phyloP scores from a whole-genome alignment of 2,888 invertebrate genomes.

The Phlogophora meticulosa region DNA sequence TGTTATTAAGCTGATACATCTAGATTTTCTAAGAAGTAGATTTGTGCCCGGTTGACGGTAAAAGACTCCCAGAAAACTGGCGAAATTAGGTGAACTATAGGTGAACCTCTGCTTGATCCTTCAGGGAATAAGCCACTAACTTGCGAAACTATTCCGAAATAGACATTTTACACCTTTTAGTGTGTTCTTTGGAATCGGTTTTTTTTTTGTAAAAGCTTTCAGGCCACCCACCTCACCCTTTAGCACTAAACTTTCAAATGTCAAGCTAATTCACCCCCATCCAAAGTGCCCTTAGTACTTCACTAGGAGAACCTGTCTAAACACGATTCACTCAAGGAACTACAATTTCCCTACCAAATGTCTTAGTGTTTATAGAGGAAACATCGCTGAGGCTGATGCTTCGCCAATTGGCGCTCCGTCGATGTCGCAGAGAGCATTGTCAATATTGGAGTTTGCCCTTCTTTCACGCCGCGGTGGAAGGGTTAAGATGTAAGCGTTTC shows the following conservation, averaged over 20 bases:
- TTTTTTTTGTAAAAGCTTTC: too few relatives aligned
- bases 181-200: too few relatives aligned
- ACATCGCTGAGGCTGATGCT: slow-evolving; percentile 72
- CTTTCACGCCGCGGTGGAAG: slow-evolving; percentile 55
- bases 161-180: too few relatives aligned
- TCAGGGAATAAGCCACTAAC: too few relatives aligned
- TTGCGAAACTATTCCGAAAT: too few relatives aligned
- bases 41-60: too few relatives aligned
- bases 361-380: slow-evolving; percentile 78
- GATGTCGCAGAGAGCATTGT: slow-evolving; percentile 82
- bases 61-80: too few relatives aligned
- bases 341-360: slow-evolving; percentile 77
- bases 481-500: slow-evolving; percentile 58
- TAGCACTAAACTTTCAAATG: slow-evolving; percentile 1
- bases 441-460: slow-evolving; percentile 79
- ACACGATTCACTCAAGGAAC: slow-evolving; percentile 58
- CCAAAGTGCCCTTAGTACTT: slow-evolving; percentile 35
- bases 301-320: slow-evolving; percentile 52
- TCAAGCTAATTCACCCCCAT: slow-evolving; percentile 13
- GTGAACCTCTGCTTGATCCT: too few relatives aligned
- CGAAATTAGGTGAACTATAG: too few relatives aligned
- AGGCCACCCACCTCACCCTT: background rate
- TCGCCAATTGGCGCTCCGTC: slow-evolving; percentile 80
- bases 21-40: too few relatives aligned
- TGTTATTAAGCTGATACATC: too few relatives aligned